phyloP scores from a whole-genome alignment of 2,797 vertebrate genomes.

The Gorsachius magnificus region DNA sequence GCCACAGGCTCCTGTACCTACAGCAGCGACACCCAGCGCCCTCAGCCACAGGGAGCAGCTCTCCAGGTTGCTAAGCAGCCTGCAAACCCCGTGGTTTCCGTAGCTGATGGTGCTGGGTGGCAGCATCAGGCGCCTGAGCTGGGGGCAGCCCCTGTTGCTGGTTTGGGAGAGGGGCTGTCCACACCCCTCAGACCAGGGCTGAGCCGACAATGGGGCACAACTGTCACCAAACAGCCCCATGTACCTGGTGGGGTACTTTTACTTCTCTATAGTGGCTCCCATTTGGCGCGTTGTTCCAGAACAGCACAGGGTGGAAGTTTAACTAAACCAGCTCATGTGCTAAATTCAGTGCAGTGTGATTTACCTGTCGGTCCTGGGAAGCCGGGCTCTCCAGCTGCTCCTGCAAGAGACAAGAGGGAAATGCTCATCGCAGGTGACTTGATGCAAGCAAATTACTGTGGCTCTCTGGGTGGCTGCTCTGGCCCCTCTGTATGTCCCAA shows the following conservation, averaged over 20 bases:
- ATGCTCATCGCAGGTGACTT: not conserved
- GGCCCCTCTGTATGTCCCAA: not conserved
- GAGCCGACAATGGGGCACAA: not conserved
- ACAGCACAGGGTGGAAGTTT: not conserved
- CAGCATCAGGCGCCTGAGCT: not conserved
- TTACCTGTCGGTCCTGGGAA: constrained; percentile 18
- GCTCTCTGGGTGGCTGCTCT: not conserved
- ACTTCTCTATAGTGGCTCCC: not conserved
- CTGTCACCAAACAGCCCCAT: not conserved
- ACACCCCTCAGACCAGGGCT: not conserved
- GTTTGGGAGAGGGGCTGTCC: not conserved
- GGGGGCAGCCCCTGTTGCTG: not conserved
- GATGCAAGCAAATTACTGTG: not conserved
- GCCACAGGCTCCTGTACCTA: not conserved
- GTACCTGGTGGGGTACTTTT: not conserved
- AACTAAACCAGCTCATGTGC: not conserved
- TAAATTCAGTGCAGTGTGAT: not conserved
- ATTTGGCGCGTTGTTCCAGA: not conserved
- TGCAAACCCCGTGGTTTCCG: not conserved
- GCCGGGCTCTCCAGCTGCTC: not conserved
- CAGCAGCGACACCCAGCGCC: not conserved
- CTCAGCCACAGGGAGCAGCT: not conserved
- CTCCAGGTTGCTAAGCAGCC: not conserved
- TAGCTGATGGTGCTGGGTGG: not conserved
- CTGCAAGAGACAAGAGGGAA: not conserved